Conservation (phyloP, 2,888 invertebrate genomes). For the Hyposoter dolosus region DNA sequence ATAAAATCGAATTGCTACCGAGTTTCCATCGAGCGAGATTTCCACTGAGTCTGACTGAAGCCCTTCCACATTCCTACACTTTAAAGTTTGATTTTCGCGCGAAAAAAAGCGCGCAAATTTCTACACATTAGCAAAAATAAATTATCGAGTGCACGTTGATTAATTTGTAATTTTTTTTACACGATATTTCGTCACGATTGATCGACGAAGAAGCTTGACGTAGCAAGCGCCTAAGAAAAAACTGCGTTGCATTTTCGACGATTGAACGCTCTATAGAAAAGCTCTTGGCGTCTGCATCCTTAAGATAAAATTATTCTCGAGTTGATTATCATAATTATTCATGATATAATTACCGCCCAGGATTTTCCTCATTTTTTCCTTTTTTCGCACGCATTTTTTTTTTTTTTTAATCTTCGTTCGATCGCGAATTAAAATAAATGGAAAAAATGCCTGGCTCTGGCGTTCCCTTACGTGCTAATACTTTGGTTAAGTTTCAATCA, state of each 20-base stretch:
- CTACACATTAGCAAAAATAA: conserved; percentile 81
- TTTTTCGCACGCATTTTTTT: background rate
- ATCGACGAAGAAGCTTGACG: conserved; percentile 59
- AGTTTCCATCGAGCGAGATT: conserved; percentile 9
- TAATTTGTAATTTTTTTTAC: conserved; percentile 27
- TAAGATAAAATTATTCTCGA: conserved; percentile 34
- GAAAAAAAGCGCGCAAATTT: conserved; percentile 33
- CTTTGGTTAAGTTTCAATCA: conserved; percentile 79
- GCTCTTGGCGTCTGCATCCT: conserved; percentile 40
- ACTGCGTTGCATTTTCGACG: conserved; percentile 18
- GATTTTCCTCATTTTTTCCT: conserved; percentile 42
- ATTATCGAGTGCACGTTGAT: conserved; percentile 73
- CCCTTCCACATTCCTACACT: background rate
- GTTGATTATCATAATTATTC: conserved; percentile 22
- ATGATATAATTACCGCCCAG: conserved; percentile 36
- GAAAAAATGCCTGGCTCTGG: conserved; percentile 44
- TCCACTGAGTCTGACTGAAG: background rate
- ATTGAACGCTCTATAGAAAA: conserved; percentile 31
- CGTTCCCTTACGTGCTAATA: conserved; percentile 80
- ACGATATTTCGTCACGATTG: conserved; percentile 59
- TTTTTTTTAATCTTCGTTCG: background rate
- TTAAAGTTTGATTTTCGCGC: conserved; percentile 56
- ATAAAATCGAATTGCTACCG: background rate
- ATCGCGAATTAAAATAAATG: conserved; percentile 16
- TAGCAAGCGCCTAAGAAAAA: conserved; percentile 42